Conservation (phyloP, 2,797 vertebrate species). For the Artibeus lituratus region DNA sequence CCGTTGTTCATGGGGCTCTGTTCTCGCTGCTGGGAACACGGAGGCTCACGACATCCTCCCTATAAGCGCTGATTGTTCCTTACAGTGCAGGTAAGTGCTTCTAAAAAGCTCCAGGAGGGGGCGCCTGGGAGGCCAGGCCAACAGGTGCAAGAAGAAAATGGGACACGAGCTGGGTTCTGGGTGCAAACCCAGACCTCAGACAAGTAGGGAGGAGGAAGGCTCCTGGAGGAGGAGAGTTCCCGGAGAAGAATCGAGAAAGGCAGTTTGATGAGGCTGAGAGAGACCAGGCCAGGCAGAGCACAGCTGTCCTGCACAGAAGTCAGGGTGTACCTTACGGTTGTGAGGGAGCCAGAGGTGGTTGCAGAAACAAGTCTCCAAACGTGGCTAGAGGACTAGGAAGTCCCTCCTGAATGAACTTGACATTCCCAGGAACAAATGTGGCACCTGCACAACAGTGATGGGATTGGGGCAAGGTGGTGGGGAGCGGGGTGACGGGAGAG, state of each 20-base stretch:
- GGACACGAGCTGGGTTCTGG: background rate
- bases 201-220: background rate
- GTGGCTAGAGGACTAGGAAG: background rate
- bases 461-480: background rate
- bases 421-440: background rate
- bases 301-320: background rate
- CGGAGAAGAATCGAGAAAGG: background rate
- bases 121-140: background rate
- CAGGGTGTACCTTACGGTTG: background rate
- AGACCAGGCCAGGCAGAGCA: background rate
- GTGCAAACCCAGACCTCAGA: background rate
- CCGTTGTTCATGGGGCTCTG: background rate
- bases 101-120: background rate
- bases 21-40: accelerated
- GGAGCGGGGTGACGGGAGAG: accelerated
- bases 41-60: background rate
- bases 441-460: background rate
- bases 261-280: background rate
- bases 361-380: background rate
- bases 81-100: background rate
- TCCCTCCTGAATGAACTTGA: background rate
- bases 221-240: background rate
- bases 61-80: background rate
- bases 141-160: background rate
- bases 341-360: background rate